Evolutionary conservation across 1,140 invertebrate genomes (phyloP).

Genomic region (Myzus persicae): DNA sequence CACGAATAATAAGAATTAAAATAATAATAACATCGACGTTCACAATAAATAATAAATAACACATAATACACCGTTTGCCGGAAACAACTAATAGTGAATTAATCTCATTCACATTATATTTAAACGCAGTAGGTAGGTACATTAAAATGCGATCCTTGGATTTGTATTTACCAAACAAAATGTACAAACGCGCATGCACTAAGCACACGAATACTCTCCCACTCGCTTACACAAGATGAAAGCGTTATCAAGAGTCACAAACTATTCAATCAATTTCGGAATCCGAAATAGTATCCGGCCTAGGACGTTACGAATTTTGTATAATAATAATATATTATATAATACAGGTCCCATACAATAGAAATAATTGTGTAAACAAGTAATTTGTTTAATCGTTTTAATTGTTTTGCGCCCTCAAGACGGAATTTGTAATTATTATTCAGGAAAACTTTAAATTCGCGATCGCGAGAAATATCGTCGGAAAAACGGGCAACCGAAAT

Average conservation of each 20-base stretch:
- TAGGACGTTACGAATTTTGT: not conserved
- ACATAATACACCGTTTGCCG: not conserved
- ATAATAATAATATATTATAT: not conserved
- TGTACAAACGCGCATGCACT: not conserved
- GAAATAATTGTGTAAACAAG: conserved; percentile 12
- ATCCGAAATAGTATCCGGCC: not conserved
- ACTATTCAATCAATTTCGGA: conserved; percentile 7
- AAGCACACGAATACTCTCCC: not conserved
- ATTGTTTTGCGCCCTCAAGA: not conserved
- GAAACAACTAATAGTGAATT: not conserved
- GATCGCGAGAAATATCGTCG: not conserved
- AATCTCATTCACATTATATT: not conserved
- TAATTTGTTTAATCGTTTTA: not conserved
- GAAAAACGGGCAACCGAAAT: not conserved
- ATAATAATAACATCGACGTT: not conserved
- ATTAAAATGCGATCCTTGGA: not conserved
- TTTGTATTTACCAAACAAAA: not conserved
- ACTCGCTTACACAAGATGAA: not conserved
- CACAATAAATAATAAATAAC: not conserved
- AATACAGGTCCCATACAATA: not conserved
- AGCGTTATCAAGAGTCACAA: not conserved
- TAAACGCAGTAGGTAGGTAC: not conserved
- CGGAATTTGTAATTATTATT: conserved; percentile 17
- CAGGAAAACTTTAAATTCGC: not conserved
- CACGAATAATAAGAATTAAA: not conserved